Base-by-base conservation (phyloP, 2,888 invertebrate genomes). In the Ephialtes manifestator region DNA sequence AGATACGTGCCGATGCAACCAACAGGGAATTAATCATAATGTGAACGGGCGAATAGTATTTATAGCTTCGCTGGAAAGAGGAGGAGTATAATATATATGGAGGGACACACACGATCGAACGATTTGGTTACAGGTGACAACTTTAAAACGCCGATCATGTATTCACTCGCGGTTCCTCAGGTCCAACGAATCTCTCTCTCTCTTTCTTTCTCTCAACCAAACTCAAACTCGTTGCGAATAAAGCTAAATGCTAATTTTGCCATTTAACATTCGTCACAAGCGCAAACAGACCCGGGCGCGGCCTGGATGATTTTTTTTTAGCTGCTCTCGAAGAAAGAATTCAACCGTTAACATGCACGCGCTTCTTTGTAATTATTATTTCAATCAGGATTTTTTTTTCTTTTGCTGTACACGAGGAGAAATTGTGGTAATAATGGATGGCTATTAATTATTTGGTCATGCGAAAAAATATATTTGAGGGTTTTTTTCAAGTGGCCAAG, bases 231-330 rank as follows among this genome's bases (percentile, higher is more conserved):
- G 78, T 60, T 79, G 80, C 63, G 85, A 75, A 76, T 72, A 85
- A 88, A 78, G 83, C 83, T 78, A 86, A 89, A 89, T 90, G 89
- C 87, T 88, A 88, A 90, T 89, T 70, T 74, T 53, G 58, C 83
- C 84, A 77, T 86, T 89, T 88, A 89, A 88, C 85, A 90, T 89
- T 90, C 89, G 89, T 88, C 89, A 88, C 79, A 87, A 83, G 81
- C 68, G 18, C 13, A n/a, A 35, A 20, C 55, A 39, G 10, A 39
- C 65, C 63, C 65, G 35, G 65, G 65, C 35, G 65, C 65, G 65
- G 78, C 82, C 83, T 78, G 70, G 74, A 60, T 31, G 58, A 51
- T 78, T 58, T 70, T 78, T 72, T 72, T 63, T 60, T 67, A 70
- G 70, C 82, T 20, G 15, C 48, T 70, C 74, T 48, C 58, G 51